Base-by-base conservation (phyloP, 1,140 invertebrate species). In the Diorhabda elongata region DNA sequence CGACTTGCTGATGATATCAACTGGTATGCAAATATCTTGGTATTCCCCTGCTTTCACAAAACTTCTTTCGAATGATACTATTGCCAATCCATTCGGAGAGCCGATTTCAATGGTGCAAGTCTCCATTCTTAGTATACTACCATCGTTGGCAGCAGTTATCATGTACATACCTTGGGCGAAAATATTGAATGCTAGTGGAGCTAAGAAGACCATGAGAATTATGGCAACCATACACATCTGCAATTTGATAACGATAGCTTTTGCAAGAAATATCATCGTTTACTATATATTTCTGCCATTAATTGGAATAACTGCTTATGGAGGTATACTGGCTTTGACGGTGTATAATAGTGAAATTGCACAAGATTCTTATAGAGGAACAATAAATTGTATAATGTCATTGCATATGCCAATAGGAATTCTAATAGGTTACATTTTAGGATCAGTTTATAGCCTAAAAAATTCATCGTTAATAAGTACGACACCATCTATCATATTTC, bases 61-160 rank as follows among this genome's bases (percentile, higher is more conserved):
- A 73, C 77, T 92, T 11, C 26, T 9, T 11, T 59, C 63, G 8
- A 5, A 42, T n/a, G 52, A 66, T 41, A n/a, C 65, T 8, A 69
- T 75, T 26, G 42, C 43, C 8, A 76, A 76, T 64, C 76, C 76
- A 0, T 63, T 77, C 3, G 82, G 81, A 0, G 69, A 68, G 3
- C 61, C 64, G 7, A 66, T 87, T 3, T 83, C 81, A 0, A n/a
- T 69, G 0, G 82, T 86, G 2, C 82, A 91, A 74, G 80, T 82
- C 58, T 90, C 92, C 0, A 95, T 92, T 92, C 90, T 95, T 68
- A 90, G 89, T 0, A 92, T 91, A 0, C 79, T 95, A 5, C 82
- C 95, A 62, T 87, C 91, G 2, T 75, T 95, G 9, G 93, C 93
- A 9, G 91, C 92, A 44, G 83, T 92, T 7, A 62, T 74, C 26